phyloP scores from a whole-genome alignment of 1,140 invertebrate genomes.

The Sinonovacula constricta region DNA sequence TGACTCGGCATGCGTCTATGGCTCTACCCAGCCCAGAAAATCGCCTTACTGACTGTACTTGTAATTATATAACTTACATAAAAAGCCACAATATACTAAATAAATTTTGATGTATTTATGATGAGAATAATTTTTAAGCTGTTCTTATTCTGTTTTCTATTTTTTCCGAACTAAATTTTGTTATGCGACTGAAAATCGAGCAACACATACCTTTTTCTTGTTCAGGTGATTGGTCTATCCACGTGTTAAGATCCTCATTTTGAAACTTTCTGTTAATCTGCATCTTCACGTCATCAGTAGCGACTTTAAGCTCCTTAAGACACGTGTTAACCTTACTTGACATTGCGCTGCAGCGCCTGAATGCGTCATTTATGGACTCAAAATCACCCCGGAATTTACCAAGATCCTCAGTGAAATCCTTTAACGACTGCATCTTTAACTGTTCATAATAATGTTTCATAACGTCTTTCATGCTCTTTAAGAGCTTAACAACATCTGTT shows the following conservation, averaged over 20 bases:
- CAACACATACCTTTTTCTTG: slow-evolving; percentile 41
- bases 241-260: slow-evolving; percentile 33
- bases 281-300: slow-evolving; percentile 16
- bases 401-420: slow-evolving; percentile 38
- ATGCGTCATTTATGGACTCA: slow-evolving; percentile 24
- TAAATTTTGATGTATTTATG: background rate
- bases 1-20: too few species aligned
- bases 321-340: slow-evolving; percentile 3
- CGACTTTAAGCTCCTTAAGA: slow-evolving; percentile 20
- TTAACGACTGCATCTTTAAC: slow-evolving; percentile 31
- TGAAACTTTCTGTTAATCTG: slow-evolving; percentile 37
- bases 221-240: slow-evolving; percentile 22
- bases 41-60: too few species aligned
- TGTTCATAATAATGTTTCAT: slow-evolving; percentile 34
- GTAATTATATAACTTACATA: too few species aligned
- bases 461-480: slow-evolving; percentile 26
- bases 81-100: too few species aligned
- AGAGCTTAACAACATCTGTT: slow-evolving; percentile 1
- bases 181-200: too few species aligned
- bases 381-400: slow-evolving; percentile 39
- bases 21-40: too few species aligned
- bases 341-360: slow-evolving; percentile 18
- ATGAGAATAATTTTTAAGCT: slow-evolving; percentile 1
- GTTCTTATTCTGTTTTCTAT: too few species aligned
- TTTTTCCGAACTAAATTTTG: too few species aligned